phyloP scores from a whole-genome alignment of 2,113 vertebrate genomes.

The Psilopogon haemacephalus region DNA sequence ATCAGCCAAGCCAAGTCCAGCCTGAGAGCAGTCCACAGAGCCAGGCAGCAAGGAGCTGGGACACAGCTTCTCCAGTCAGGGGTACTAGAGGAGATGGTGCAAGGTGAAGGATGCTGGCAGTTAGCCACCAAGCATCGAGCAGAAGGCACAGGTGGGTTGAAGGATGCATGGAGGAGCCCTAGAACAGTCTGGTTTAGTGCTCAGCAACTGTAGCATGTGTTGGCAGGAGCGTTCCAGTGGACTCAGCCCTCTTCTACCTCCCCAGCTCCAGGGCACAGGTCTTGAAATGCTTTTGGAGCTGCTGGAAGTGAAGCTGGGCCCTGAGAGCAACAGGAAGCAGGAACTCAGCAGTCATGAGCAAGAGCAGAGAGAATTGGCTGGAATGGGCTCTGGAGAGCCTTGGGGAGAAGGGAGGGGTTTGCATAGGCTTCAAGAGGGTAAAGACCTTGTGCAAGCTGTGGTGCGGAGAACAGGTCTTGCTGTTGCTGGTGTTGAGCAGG shows the following conservation, averaged over 20 bases:
- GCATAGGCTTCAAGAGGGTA: conserved; percentile 50
- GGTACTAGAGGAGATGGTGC: not conserved
- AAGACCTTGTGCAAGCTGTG: conserved; percentile 40
- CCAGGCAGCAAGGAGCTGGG: not conserved
- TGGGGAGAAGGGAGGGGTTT: not conserved
- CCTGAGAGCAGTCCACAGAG: not conserved
- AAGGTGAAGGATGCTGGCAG: not conserved
- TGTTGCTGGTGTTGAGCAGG: conserved; percentile 8
- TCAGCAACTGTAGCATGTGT: not conserved
- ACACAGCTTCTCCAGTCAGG: not conserved
- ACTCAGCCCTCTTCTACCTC: not conserved
- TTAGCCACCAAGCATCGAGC: not conserved
- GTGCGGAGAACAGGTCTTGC: not conserved
- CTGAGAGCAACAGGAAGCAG: not conserved
- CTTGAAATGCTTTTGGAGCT: not conserved
- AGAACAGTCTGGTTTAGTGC: not conserved
- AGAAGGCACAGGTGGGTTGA: conserved; percentile 48
- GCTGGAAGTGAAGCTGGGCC: not conserved
- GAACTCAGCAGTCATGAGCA: not conserved
- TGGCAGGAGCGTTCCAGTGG: not conserved
- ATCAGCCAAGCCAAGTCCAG: not conserved
- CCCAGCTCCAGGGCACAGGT: not conserved
- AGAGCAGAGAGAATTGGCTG: not conserved
- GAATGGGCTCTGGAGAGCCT: not conserved
- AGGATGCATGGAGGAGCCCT: not conserved